Base-by-base conservation (phyloP, 2,888 invertebrate genomes). In the Ephialtes manifestator region DNA sequence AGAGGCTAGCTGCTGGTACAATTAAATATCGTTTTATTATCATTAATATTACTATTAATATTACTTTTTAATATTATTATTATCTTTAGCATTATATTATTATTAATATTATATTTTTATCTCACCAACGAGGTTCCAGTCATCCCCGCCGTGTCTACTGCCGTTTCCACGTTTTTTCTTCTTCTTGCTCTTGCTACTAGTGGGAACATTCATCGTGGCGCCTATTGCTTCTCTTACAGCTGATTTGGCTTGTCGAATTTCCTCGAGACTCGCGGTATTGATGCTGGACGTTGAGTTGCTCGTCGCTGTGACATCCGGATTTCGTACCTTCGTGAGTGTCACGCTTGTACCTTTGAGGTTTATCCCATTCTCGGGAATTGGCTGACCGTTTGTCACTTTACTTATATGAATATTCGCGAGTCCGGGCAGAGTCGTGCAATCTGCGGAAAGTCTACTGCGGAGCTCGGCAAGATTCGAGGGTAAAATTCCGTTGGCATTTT, bases 101-200 rank as follows among this genome's bases (percentile, higher is more conserved):
- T 65, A 65, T 39, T 83, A 82, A 81, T 88, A 89, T 91, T 89
- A 89, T 91, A 90, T 90, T 89, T 91, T 89, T 90, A 92, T 92
- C 94, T 94, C 93, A 94, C 94, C 94, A 94, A 94, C 94, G 92
- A 94, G 93, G 90, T 93, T 94, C 94, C 94, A 94, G 93, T 94
- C 94, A 90, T 94, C 94, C 78, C 94, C 94, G 89, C 91, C 89
- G 72, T 92, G 91, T 80, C 93, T 91, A 86, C 92, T 89, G 78
- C 93, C 92, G 72, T 90, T 91, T 84, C 91, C 93, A 58, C 93
- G 92, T 87, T 94, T 93, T 90, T 94, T 94, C 92, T 92, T 94
- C 89, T 94, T 94, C 89, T 93, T 94, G 88, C 90, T 90, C 74
- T 93, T 92, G 81, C 91, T 87, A 65, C 84, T 84, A 58, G 78